Conservation (phyloP, 2,113 vertebrate species). For the Motacilla tschutschensis region DNA sequence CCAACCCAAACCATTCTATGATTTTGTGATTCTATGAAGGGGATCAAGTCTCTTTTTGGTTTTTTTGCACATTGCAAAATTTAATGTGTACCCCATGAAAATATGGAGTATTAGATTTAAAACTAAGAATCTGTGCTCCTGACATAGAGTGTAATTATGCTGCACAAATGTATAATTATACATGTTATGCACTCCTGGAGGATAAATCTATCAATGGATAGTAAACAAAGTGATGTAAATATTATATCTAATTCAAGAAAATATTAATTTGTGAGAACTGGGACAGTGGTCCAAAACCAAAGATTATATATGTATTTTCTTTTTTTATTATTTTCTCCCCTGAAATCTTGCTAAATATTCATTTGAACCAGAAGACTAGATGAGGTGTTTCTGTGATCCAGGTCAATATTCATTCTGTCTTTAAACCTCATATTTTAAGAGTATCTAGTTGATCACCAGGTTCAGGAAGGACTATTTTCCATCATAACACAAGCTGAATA, state of each 20-base stretch:
- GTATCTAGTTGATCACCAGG: background rate
- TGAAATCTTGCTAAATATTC: background rate
- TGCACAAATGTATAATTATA: background rate
- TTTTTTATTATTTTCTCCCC: background rate
- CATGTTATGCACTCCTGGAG: background rate
- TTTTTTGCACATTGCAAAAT: background rate
- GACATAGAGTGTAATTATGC: background rate
- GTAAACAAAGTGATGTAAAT: background rate
- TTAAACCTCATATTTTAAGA: background rate
- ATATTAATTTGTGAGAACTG: background rate
- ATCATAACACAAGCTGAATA: background rate
- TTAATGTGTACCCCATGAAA: background rate
- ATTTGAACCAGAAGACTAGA: background rate
- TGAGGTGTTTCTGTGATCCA: background rate
- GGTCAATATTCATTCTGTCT: accelerated
- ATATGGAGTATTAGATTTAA: background rate
- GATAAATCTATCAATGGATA: background rate
- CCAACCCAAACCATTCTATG: background rate
- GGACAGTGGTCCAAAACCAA: background rate
- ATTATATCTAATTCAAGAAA: background rate
- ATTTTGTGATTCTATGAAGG: background rate
- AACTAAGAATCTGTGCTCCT: background rate
- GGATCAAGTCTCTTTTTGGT: accelerated
- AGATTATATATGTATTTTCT: background rate
- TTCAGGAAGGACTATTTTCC: background rate